Conservation (phyloP, 2,797 vertebrate species). For the Rhinoraja longicauda region DNA sequence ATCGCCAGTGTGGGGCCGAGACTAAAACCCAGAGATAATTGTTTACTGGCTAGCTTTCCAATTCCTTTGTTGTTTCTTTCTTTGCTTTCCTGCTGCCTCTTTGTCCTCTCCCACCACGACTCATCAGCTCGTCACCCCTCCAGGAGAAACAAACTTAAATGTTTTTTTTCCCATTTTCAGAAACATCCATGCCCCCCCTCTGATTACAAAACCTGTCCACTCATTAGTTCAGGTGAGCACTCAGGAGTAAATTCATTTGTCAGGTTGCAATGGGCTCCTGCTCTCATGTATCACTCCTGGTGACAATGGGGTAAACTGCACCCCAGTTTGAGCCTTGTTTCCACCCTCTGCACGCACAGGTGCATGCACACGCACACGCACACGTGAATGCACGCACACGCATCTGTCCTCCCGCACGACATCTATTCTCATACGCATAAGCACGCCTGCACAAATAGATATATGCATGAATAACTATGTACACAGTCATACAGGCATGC, state of each 20-base stretch:
- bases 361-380: too few relatives aligned
- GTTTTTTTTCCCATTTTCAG: neutral
- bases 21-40: neutral
- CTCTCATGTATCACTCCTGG: neutral
- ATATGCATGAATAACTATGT: too few relatives aligned
- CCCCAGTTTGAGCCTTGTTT: neutral
- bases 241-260: neutral
- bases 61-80: neutral
- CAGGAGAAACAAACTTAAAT: neutral
- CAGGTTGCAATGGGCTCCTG: neutral
- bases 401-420: too few relatives aligned
- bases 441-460: too few relatives aligned
- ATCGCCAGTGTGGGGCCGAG: neutral
- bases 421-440: too few relatives aligned
- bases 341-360: neutral
- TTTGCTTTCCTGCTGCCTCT: neutral
- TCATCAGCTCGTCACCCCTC: neutral
- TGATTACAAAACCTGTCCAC: neutral
- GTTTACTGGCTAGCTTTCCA: neutral
- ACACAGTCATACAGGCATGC: too few relatives aligned
- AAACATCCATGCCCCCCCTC: too few relatives aligned
- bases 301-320: neutral
- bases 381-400: too few relatives aligned
- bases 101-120: neutral
- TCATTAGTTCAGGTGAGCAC: too few relatives aligned